Base-by-base conservation (phyloP, 2,797 vertebrate species). In the Lindbergichthys nudifrons region DNA sequence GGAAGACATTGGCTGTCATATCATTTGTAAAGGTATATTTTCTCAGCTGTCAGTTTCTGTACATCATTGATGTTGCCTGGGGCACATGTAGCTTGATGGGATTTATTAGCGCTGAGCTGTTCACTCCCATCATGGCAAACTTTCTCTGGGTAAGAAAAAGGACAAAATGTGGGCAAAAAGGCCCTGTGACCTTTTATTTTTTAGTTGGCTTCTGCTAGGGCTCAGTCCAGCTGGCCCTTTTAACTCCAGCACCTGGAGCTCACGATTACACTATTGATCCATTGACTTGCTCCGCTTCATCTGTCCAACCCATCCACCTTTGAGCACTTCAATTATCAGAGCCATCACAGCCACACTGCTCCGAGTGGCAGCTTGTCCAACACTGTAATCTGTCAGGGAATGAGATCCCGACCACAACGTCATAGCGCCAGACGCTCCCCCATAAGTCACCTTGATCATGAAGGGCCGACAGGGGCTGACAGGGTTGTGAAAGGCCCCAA, bases 291-390 rank as follows among this genome's bases (percentile, higher is more conserved):
- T 51, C 70, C 78, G 88, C 90, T 91, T 91, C 92, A 93, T 93
- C 92, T 90, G 90, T 93, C 90, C 89, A 87, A 80, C 75, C 86
- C 84, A 86, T 88, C 90, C 89, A 88, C 86, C 91, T 88, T 90
- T 86, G 87, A 91, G 90, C 92, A 90, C 92, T 94, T 93, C 93
- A 93, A 93, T 95, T 94, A 95, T 95, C 92, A 92, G 89, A 93
- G 90, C 85, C 91, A 91, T 93, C 92, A 90, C 86, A 87, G 89
- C 79, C 85, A 71, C 75, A 84, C 67, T 76, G 88, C 86, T 83
- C 76, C 83, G 74, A 94, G 87, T 92, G 93, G 92, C 91, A 93
- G 92, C 89, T 92, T 88, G 92, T 93, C 92, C 91, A 88, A 88
- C 91, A 88, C 88, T 86, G 87, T 92, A 88, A 94, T 95, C 92